Percentiles rank a stretch among this genome's conserved stretches.
phyloP scores from a whole-genome alignment of 2,113 vertebrate species.

The Pelvicachromis taeniatus region DNA sequence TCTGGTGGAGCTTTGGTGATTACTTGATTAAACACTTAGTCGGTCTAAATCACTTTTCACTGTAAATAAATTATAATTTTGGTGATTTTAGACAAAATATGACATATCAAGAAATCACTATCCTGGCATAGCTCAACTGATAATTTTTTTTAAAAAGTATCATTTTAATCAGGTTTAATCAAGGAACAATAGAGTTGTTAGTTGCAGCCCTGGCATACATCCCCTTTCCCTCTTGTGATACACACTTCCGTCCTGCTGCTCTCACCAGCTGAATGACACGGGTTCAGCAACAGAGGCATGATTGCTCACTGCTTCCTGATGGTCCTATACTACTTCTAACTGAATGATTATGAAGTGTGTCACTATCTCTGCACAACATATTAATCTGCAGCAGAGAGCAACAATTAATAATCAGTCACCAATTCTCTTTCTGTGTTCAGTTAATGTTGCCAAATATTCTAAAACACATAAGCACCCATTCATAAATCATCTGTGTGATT shows the following conservation, averaged over 20 bases:
- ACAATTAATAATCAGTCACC: neutral
- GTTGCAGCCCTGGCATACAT: neutral
- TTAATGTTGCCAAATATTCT: neutral
- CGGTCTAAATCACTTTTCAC: neutral
- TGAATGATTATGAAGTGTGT: neutral
- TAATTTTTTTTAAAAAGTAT: neutral
- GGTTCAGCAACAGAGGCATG: neutral
- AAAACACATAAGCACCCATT: neutral
- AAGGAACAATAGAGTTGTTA: neutral
- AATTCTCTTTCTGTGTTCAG: neutral
- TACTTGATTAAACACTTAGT: neutral
- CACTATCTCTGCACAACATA: neutral
- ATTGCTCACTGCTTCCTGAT: neutral
- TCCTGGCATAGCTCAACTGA: neutral
- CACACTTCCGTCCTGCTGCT: neutral
- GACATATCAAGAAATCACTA: neutral
- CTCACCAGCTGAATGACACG: neutral
- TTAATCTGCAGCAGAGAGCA: neutral
- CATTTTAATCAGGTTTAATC: neutral
- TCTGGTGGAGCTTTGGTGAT: neutral
- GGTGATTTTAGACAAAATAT: neutral
- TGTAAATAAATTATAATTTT: neutral
- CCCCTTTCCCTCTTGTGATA: neutral
- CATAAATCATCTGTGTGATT: neutral
- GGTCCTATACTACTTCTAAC: neutral